Conservation (phyloP, 2,888 invertebrate genomes). For the Ametastegia equiseti region DNA sequence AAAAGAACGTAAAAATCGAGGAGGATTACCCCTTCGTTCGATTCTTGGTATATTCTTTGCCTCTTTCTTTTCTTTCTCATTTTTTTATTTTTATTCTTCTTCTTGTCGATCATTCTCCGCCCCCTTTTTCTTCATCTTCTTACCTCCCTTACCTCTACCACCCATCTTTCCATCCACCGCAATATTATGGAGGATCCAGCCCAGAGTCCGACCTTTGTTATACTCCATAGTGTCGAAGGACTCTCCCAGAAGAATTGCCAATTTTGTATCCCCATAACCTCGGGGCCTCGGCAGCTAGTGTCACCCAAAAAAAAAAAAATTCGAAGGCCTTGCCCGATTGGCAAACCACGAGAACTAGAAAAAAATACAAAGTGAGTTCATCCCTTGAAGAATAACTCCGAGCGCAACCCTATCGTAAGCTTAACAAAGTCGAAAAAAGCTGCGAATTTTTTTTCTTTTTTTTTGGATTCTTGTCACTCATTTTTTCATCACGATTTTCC, state of each 20-base stretch:
- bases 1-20: constrained; percentile 46
- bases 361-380: background rate
- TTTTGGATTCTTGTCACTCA: too few relatives aligned
- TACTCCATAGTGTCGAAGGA: constrained; percentile 33
- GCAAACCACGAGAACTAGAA: background rate
- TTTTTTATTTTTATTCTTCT: background rate
- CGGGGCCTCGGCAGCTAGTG: background rate
- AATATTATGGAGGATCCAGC: constrained; percentile 3
- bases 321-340: background rate
- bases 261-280: constrained; percentile 35
- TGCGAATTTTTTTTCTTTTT: too few relatives aligned
- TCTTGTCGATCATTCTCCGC: background rate
- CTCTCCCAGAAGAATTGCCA: constrained; percentile 32
- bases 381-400: background rate
- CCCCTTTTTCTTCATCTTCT: constrained; percentile 2
- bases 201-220: constrained; percentile 21
- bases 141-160: background rate
- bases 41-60: background rate
- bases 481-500: too few relatives aligned
- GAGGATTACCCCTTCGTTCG: background rate
- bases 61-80: background rate
- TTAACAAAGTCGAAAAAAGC: too few relatives aligned
- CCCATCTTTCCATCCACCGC: background rate
- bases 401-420: too few relatives aligned
- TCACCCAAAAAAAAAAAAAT: background rate